Base-by-base conservation (phyloP, 1,140 invertebrate genomes). In the Scaptomyza hsui region DNA sequence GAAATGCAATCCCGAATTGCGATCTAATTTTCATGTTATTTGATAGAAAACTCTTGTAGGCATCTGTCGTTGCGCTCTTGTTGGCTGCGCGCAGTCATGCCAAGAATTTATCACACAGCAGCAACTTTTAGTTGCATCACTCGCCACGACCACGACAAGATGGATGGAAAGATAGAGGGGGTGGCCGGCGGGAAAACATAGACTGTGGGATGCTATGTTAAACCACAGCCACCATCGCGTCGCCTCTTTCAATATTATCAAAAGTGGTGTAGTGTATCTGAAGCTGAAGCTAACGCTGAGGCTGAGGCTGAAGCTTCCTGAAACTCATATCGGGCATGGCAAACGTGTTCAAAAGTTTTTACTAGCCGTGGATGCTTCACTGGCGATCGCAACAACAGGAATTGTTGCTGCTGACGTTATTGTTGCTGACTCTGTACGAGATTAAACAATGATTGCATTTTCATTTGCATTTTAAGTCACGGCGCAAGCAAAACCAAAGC, bases 381-480 rank as follows among this genome's bases (percentile, higher is more conserved):
- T 75, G 71, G 64, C 75, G 75, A 83, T 82, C 79, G 61, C 39
- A 68, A 78, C 74, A 78, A 78, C 82, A 51, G 49, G 73, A 85
- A 85, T 76, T 64, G 71, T 62, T 55, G 73, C 15, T 52, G 72
- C 21, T 62, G 65, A 16, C 55, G 52, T 39, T 69, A 62, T 42
- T 68, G 70, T 69, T 72, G 72, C 69, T 79, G 73, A 68, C 70
- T 81, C 70, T 86, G 82, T 86, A 62, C 82, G 75, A 88, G 82
- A 88, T 88, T 88, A 88, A 88, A 88, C 82, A 88, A 88, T 88
- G 82, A 88, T 88, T 88, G 82, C 82, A 86, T 88, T 88, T 88
- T 88, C 82, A 88, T 88, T 88, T 88, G 82, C 82, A 88, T 88
- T 88, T 88, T 88, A 88, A 88, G 82, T 88, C 82, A 88, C 82